Conservation (phyloP, 1,140 invertebrate species). For the Macrobrachium rosenbergii region DNA sequence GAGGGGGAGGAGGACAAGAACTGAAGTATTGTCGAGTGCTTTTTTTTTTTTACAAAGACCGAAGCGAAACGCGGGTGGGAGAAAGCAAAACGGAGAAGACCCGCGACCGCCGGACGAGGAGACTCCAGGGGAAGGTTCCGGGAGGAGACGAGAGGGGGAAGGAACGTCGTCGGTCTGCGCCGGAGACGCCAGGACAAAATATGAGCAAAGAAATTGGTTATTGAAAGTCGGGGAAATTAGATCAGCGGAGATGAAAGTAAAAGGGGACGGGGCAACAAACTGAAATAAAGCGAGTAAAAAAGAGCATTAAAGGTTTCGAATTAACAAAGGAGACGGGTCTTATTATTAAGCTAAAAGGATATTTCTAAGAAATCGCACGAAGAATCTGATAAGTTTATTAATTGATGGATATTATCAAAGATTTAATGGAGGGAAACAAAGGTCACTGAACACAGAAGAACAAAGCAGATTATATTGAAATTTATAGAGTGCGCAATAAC, state of each 20-base stretch:
- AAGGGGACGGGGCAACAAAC: slow-evolving; percentile 11
- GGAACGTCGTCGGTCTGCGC: background rate
- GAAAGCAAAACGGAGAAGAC: background rate
- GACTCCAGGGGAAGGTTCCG: no score
- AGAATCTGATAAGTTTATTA: no score
- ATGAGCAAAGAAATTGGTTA: no score
- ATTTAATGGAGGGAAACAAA: no score
- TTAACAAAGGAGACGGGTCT: no score
- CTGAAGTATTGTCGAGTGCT: background rate
- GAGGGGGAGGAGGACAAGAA: no score
- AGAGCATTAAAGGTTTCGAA: background rate
- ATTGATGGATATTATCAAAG: no score
- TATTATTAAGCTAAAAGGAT: no score
- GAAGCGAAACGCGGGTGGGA: background rate
- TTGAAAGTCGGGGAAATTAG: background rate
- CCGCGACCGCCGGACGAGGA: background rate
- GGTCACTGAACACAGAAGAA: no score
- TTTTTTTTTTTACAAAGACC: background rate
- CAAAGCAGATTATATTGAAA: no score
- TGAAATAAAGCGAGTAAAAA: background rate
- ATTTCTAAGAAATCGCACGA: no score
- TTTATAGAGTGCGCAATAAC: no score
- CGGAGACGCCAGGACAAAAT: background rate
- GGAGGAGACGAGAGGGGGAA: background rate
- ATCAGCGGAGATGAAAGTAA: background rate